These are phyloP conservation scores for Orthonevra nobilis DNA, from an alignment of 2,888 invertebrate species.

Conservation along the genomic window DNA sequence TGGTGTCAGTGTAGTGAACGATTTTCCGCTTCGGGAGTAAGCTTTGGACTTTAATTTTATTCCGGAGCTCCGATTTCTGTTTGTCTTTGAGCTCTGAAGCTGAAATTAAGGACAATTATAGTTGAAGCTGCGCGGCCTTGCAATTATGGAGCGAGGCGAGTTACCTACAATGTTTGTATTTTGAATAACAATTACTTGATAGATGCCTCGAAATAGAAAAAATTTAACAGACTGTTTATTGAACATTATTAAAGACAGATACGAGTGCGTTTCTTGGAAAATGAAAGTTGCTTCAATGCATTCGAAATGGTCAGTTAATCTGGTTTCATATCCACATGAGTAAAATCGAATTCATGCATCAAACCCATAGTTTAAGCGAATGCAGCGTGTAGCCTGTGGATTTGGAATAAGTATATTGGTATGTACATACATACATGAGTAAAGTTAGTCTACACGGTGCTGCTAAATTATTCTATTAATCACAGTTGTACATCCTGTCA, in stretches of 20 bases:
- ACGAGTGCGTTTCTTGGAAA: too few relatives aligned
- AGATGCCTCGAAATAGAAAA: slow-evolving; percentile 18
- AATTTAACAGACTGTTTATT: too few relatives aligned
- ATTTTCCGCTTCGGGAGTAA: slow-evolving; percentile 55
- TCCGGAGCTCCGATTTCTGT: slow-evolving; percentile 25
- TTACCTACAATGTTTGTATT: slow-evolving; percentile 8
- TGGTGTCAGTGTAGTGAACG: slow-evolving; percentile 20
- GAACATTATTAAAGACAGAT: too few relatives aligned
- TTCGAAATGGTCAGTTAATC: slow-evolving; percentile 5
- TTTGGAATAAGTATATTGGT: slow-evolving; percentile 42
- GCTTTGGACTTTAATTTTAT: slow-evolving; percentile 46
- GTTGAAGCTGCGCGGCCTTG: too few relatives aligned
- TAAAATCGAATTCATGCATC: slow-evolving; percentile 35
- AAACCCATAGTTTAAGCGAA: slow-evolving; percentile 5
- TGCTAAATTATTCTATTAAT: slow-evolving; percentile 18
- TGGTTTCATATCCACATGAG: slow-evolving; percentile 28
- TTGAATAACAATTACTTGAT: slow-evolving; percentile 26
- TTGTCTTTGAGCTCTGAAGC: slow-evolving; percentile 41
- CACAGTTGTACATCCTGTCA: slow-evolving; percentile 29
- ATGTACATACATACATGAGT: slow-evolving; percentile 30
- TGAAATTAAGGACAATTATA: slow-evolving; percentile 1
- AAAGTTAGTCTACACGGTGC: too few relatives aligned
- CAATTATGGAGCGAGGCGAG: too few relatives aligned
- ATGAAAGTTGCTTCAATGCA: slow-evolving; percentile 26
- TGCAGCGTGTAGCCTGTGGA: slow-evolving; percentile 26